Conservation (phyloP, 2,888 invertebrate genomes). For the Patella depressa region DNA sequence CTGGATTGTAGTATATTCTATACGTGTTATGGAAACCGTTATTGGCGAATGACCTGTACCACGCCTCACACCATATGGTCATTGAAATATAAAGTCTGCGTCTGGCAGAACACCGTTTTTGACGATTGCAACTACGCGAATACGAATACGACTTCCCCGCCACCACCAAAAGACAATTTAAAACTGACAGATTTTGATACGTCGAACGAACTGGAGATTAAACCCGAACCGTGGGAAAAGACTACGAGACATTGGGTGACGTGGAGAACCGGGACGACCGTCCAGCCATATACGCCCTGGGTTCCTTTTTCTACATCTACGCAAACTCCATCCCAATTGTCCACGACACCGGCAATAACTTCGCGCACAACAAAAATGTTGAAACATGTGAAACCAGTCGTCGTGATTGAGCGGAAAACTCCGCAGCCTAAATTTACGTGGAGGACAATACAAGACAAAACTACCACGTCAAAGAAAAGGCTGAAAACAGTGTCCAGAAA, state of each 20-base stretch:
- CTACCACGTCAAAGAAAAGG: background rate
- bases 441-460: background rate
- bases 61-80: slow-evolving; percentile 37
- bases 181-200: background rate
- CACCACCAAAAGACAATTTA: background rate
- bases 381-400: background rate
- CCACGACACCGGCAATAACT: background rate
- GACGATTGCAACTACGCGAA: slow-evolving; percentile 33
- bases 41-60: slow-evolving; percentile 33
- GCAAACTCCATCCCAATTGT: background rate
- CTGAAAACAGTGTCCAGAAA: slow-evolving; percentile 1
- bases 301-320: background rate
- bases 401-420: background rate
- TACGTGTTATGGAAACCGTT: slow-evolving; percentile 32
- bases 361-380: slow-evolving; percentile 8
- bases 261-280: background rate
- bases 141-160: background rate
- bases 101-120: slow-evolving; percentile 37
- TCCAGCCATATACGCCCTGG: background rate
- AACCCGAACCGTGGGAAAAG: slow-evolving; percentile 11
- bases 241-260: background rate
- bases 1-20: slow-evolving; percentile 35
- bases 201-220: slow-evolving; percentile 8
- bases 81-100: slow-evolving; percentile 40
- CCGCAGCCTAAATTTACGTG: background rate